These are phyloP conservation scores for Pseudomyrmex dendroicus DNA, from an alignment of 1,140 invertebrate genomes.

Conservation along the genomic window DNA sequence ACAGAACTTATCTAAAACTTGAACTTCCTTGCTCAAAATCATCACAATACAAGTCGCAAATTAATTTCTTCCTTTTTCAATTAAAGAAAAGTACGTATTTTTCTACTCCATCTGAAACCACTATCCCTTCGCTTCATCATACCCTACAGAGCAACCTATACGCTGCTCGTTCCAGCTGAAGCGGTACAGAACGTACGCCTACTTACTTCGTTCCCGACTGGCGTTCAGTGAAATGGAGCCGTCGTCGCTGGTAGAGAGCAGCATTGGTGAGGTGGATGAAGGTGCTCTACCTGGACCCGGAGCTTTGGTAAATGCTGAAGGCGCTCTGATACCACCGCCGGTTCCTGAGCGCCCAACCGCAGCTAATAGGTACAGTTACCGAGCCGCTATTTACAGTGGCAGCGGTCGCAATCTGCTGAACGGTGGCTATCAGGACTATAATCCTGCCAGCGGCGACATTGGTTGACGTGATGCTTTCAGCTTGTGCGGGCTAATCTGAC, in stretches of 20 bases:
- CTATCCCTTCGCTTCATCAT: conserved; percentile 28
- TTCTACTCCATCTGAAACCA: conserved; percentile 21
- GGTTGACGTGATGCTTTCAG: conserved; percentile 92
- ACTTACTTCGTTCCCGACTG: conserved; percentile 91
- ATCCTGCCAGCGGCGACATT: conserved; percentile 86
- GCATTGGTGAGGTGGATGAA: conserved; percentile 92
- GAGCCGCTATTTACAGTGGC: conserved; percentile 88
- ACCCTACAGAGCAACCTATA: conserved; percentile 36
- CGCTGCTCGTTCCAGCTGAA: conserved; percentile 89
- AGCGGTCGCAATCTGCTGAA: conserved; percentile 85
- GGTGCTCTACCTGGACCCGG: conserved; percentile 79
- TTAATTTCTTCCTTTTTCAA: neutral
- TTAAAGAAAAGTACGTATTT: conserved; percentile 24
- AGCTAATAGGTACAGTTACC: conserved; percentile 93
- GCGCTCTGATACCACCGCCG: conserved; percentile 82
- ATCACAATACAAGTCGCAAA: neutral
- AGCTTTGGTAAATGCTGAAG: conserved; percentile 80
- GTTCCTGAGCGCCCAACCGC: conserved; percentile 86
- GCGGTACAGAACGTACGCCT: conserved; percentile 94
- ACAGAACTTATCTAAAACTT: neutral
- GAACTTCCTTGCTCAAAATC: neutral
- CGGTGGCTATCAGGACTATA: conserved; percentile 81
- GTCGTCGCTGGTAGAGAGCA: conserved; percentile 88
- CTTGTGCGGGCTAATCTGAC: conserved; percentile 89
- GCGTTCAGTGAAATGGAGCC: conserved; percentile 88